Evolutionary conservation across 2,888 invertebrate genomes (phyloP).

Genomic region (Hedychridium roseum): DNA sequence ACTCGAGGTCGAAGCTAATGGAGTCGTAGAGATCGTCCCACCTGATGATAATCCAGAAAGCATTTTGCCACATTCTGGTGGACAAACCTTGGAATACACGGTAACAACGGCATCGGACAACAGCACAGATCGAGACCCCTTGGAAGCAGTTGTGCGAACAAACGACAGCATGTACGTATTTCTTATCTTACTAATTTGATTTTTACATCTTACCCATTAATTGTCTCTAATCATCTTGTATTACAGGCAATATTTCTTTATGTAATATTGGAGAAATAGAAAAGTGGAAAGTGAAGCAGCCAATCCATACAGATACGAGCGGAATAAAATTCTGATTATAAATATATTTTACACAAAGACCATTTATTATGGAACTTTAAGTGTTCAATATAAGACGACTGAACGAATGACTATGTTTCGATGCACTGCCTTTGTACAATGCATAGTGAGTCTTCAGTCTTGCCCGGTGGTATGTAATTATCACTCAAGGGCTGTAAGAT

Average conservation of each 20-base stretch:
- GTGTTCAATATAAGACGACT: slow-evolving; percentile 2
- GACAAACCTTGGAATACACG: slow-evolving; percentile 52
- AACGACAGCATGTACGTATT: slow-evolving; percentile 63
- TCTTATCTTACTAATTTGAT: slow-evolving; percentile 4
- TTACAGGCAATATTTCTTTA: slow-evolving; percentile 52
- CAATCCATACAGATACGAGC: not conserved
- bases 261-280: slow-evolving; percentile 32
- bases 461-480: slow-evolving; percentile 6
- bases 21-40: slow-evolving; percentile 51
- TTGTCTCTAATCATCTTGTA: slow-evolving; percentile 9
- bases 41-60: slow-evolving; percentile 56
- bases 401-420: slow-evolving; percentile 3
- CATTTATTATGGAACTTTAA: not conserved
- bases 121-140: slow-evolving; percentile 59
- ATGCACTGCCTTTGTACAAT: slow-evolving; percentile 15
- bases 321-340: not conserved
- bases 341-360: slow-evolving; percentile 8
- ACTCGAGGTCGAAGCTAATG: slow-evolving; percentile 52
- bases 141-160: slow-evolving; percentile 61
- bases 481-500: too few relatives aligned
- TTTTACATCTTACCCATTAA: slow-evolving; percentile 4
- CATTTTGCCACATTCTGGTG: slow-evolving; percentile 55
- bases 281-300: not conserved
- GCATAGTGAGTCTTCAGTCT: slow-evolving; percentile 21
- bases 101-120: slow-evolving; percentile 35